Conservation (phyloP, 2,888 invertebrate genomes). For the Anoncus sp. region DNA sequence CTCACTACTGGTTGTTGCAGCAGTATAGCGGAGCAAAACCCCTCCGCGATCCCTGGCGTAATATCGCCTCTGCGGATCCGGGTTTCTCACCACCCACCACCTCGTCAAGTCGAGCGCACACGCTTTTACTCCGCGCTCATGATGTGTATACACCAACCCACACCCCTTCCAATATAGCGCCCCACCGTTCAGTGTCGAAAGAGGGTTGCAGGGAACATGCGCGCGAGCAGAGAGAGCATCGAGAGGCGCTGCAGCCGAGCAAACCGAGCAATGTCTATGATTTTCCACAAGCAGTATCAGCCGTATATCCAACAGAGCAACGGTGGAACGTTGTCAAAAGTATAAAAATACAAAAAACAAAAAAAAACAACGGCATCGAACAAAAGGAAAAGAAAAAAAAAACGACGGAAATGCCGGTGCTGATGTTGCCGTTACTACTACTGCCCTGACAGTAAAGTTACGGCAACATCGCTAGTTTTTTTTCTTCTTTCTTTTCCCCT, state of each 20-base stretch:
- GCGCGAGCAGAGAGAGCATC: constrained; percentile 52
- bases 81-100: not conserved
- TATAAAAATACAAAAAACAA: not conserved
- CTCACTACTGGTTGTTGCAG: constrained; percentile 35
- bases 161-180: constrained; percentile 8
- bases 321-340: constrained; percentile 12
- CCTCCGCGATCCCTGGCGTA: constrained; percentile 37
- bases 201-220: constrained; percentile 59
- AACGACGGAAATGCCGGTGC: constrained; percentile 33
- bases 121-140: not conserved
- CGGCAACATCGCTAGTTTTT: constrained; percentile 47
- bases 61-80: constrained; percentile 26
- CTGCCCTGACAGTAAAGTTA: constrained; percentile 60
- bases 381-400: constrained; percentile 9
- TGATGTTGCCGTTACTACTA: constrained; percentile 41
- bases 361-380: constrained; percentile 17
- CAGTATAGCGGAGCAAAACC: not conserved
- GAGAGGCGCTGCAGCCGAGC: constrained; percentile 32
- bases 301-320: constrained; percentile 39
- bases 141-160: constrained; percentile 5
- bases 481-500: constrained; percentile 34
- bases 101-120: not conserved
- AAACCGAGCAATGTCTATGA: constrained; percentile 33
- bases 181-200: not conserved
- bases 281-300: constrained; percentile 29